Conservation (phyloP, 2,113 vertebrate genomes). For the Leuciscus idus region DNA sequence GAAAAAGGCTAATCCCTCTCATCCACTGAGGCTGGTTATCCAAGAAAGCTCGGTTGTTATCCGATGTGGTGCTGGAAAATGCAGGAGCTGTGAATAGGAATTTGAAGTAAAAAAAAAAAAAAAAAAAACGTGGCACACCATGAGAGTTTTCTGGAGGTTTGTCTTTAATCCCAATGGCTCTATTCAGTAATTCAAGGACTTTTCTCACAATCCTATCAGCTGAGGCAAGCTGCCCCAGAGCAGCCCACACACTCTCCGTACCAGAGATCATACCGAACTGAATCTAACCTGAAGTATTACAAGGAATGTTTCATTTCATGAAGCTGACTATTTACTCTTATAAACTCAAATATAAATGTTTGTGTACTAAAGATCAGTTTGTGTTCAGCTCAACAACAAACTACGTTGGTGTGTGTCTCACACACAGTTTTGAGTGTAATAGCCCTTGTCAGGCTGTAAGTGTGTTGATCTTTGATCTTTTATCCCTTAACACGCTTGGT, state of each 20-base stretch:
- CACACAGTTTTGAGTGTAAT: constrained; percentile 21
- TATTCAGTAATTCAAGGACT: constrained; percentile 35
- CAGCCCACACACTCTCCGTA: background rate
- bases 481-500: constrained; percentile 19
- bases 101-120: constrained; percentile 46
- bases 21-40: constrained; percentile 55
- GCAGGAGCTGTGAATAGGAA: background rate
- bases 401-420: background rate
- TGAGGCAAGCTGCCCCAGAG: background rate
- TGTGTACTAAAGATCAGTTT: background rate
- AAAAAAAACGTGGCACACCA: constrained; percentile 24
- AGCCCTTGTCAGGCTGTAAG: constrained; percentile 11
- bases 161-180: constrained; percentile 19
- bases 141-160: constrained; percentile 46
- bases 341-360: background rate
- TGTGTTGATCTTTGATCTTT: constrained; percentile 37
- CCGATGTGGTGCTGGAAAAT: background rate
- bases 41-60: constrained; percentile 54
- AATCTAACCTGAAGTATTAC: background rate
- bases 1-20: constrained; percentile 59
- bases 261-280: background rate
- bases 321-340: background rate
- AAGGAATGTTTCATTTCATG: background rate
- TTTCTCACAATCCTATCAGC: constrained; percentile 41
- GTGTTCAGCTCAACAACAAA: background rate